A percentile compares a stretch with the other conserved stretches of the same genome.
These are phyloP conservation scores for Tromatobia lineatoria DNA, from an alignment of 2,888 invertebrate genomes.

Conservation along the genomic window DNA sequence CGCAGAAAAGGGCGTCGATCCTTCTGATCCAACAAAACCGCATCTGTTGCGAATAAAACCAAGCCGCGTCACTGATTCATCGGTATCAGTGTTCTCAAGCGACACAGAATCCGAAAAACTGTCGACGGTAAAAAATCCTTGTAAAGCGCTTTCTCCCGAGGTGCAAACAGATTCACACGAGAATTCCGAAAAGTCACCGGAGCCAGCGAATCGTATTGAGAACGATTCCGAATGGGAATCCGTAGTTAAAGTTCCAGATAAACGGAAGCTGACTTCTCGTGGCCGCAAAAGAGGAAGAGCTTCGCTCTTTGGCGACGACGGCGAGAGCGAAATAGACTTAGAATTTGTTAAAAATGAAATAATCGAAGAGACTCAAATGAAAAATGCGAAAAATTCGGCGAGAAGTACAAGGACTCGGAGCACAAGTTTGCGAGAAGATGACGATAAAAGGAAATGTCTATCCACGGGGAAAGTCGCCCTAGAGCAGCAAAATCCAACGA, in stretches of 20 bases:
- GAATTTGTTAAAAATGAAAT: neutral
- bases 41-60: conserved; percentile 50
- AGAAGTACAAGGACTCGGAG: conserved; percentile 35
- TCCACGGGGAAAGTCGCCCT: neutral
- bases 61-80: neutral
- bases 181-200: neutral
- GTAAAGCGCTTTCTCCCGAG: neutral
- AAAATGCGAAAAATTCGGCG: neutral
- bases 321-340: neutral
- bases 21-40: neutral
- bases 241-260: conserved; percentile 14
- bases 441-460: conserved; percentile 3
- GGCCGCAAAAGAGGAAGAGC: neutral
- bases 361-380: neutral
- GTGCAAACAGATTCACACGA: no score
- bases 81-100: neutral
- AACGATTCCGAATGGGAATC: conserved; percentile 14
- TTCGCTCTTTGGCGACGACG: conserved; percentile 5
- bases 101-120: conserved; percentile 11
- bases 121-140: neutral
- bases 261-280: neutral
- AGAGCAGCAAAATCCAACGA: neutral
- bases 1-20: neutral
- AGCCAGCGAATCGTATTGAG: conserved; percentile 24
- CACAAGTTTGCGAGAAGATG: conserved; percentile 18